Evolutionary conservation across 1,140 invertebrate genomes (phyloP), one percentile per base, ranked within the genome.

Genomic region (Rhizoglyphus robini): DNA sequence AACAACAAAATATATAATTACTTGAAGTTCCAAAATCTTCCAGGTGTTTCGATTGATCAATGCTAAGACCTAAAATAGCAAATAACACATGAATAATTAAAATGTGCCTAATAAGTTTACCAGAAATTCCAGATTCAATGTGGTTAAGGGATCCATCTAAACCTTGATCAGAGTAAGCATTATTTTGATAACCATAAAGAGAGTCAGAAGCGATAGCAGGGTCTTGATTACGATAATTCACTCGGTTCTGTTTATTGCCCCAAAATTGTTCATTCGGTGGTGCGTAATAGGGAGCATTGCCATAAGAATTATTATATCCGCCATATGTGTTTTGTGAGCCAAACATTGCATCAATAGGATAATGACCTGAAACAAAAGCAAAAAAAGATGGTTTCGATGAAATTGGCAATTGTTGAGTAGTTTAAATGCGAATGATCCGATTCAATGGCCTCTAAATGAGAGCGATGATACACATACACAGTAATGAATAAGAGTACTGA

Each of bases 61-160:
- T 61, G 15, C 25, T 34, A 61, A 54, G 51, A 32, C 51, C 41
- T 46, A 46, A 46, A 46, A n/a, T 15, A 46, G 15, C 41, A 23
- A 46, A 46, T 46, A 46, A 46, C 15, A 46, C 41, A 46, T 46
- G 41, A 15, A 23, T 23, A 46, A 46, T 15, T 23, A 46, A 46
- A 15, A 46, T 46, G 23, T 46, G 41, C 41, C 41, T 15, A 46
- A 74, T 64, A 18, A 69, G 67, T 25, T 73, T 69, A n/a, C n/a
- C 73, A 63, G 70, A 69, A 62, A 74, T 72, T 57, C 70, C 71
- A 57, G 73, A 71, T 65, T 74, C 73, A 34, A 74, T 65, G 34
- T 70, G 69, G 48, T 74, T 73, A 20, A 73, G 18, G 46, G 63
- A 66, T 41, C 66, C 69, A 41, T 29, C 47, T n/a, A 13, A 13